These are phyloP conservation scores for Chaetops frenatus DNA, from an alignment of 2,113 vertebrate species.

Conservation along the genomic window DNA sequence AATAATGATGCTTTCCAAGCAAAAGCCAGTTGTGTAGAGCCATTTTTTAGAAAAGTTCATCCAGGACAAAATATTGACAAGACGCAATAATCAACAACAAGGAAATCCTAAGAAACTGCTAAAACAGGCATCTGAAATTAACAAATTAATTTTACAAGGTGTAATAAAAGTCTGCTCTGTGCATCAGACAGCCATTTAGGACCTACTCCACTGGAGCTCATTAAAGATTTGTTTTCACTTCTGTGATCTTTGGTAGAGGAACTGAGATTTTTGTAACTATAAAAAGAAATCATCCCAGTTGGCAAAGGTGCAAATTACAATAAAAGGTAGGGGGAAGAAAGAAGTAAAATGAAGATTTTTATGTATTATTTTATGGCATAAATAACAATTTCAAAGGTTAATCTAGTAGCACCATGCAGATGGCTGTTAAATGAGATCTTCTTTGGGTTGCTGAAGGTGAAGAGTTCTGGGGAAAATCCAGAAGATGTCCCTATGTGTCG, in stretches of 20 bases:
- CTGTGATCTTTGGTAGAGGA: neutral
- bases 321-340: neutral
- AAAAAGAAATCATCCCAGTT: neutral
- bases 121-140: neutral
- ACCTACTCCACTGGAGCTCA: neutral
- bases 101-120: neutral
- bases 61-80: neutral
- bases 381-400: neutral
- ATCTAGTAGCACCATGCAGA: neutral
- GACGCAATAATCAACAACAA: neutral
- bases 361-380: neutral
- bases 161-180: neutral
- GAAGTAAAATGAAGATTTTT: neutral
- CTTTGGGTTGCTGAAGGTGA: neutral
- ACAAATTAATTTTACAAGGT: neutral
- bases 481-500: neutral
- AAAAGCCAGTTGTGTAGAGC: neutral
- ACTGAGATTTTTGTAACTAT: neutral
- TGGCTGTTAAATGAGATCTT: neutral
- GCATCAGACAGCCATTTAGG: neutral
- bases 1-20: neutral
- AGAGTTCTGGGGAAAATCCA: neutral
- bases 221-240: neutral
- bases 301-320: neutral
- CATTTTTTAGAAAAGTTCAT: neutral